A percentile compares a stretch with the other conserved stretches of the same genome.
Evolutionary conservation across 2,113 vertebrate species (phyloP).

Genomic region (Puma concolor): DNA sequence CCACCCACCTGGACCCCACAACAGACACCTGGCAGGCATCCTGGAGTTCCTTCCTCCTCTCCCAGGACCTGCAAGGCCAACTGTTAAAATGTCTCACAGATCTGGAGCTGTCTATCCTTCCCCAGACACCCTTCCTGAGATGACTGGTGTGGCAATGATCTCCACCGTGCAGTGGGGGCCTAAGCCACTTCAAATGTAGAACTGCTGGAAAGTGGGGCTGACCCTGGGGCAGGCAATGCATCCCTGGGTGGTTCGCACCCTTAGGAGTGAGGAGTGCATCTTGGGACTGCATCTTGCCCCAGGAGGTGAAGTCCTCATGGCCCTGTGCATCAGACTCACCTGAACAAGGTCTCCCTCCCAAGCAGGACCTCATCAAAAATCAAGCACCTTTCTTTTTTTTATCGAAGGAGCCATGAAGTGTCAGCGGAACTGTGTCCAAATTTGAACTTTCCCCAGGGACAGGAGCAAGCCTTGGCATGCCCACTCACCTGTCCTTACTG

Average conservation of each 20-base stretch:
- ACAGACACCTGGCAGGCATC: background rate
- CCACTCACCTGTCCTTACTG: conserved; percentile 92
- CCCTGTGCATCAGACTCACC: background rate
- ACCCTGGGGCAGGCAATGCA: background rate
- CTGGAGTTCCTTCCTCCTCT: background rate
- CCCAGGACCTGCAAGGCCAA: background rate
- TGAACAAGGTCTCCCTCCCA: background rate
- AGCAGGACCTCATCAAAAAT: background rate
- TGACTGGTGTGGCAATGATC: background rate
- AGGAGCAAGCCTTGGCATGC: background rate
- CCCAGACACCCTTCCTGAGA: background rate
- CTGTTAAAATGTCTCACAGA: background rate
- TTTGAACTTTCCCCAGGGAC: background rate
- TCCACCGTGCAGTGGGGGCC: background rate
- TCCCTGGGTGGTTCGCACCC: background rate
- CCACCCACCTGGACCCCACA: background rate
- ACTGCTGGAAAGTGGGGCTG: background rate
- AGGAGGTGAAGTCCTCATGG: background rate
- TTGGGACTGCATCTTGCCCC: too few species aligned
- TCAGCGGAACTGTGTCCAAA: background rate
- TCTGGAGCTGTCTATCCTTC: background rate
- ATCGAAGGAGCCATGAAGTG: background rate
- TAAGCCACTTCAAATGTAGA: background rate
- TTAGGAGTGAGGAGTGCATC: background rate
- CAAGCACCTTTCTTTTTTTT: background rate